phyloP scores from a whole-genome alignment of 2,113 vertebrate species.

The Propithecus coquereli region DNA sequence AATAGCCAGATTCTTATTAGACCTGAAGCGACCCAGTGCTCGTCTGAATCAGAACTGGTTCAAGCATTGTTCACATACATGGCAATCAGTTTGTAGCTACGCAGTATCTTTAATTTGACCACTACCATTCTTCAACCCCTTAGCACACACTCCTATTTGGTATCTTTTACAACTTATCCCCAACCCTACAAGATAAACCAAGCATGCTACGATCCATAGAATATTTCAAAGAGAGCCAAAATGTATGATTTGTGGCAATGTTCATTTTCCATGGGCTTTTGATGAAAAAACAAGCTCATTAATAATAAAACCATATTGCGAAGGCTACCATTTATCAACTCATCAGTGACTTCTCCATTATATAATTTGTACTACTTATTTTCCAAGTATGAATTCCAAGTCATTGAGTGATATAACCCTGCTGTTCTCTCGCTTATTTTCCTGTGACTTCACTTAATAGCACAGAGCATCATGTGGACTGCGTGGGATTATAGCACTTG shows the following conservation, averaged over 20 bases:
- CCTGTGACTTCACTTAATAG: slow-evolving; percentile 57
- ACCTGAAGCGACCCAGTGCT: background rate
- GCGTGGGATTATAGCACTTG: slow-evolving; percentile 66
- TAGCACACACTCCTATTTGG: background rate
- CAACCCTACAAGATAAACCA: background rate
- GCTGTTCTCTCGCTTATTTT: slow-evolving; percentile 61
- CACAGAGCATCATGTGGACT: slow-evolving; percentile 56
- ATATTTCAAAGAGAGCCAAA: background rate
- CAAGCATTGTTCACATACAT: background rate
- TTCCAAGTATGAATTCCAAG: slow-evolving; percentile 47
- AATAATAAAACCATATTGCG: background rate
- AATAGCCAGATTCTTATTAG: background rate
- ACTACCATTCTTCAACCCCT: background rate
- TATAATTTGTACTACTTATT: background rate
- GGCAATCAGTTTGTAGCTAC: background rate
- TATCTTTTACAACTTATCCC: background rate
- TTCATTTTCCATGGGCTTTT: background rate
- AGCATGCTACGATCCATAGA: background rate
- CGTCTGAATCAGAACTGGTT: background rate
- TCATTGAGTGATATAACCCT: slow-evolving; percentile 3
- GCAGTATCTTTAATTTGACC: background rate
- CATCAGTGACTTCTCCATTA: background rate
- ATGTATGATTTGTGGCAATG: background rate
- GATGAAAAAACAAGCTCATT: background rate
- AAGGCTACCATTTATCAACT: background rate